Conservation (phyloP, 2,113 vertebrate genomes). For the Gadus macrocephalus region DNA sequence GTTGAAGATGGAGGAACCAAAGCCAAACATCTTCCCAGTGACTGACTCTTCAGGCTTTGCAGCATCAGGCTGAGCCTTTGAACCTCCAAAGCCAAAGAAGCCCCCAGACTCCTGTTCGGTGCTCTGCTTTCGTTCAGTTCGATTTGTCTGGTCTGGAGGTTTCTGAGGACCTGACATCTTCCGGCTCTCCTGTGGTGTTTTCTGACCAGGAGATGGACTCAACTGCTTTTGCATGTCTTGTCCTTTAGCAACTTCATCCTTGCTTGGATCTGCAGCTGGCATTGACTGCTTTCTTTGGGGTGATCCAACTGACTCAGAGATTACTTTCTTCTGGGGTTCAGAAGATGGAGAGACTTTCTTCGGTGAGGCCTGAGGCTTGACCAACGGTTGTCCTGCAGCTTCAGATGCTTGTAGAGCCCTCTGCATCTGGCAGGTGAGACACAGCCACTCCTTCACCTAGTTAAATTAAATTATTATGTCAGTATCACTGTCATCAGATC, state of each 20-base stretch:
- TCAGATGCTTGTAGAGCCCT: conserved; percentile 71
- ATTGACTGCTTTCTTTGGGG: no score
- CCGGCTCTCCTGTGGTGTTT: no score
- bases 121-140: no score
- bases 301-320: no score
- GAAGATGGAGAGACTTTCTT: no score
- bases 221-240: no score
- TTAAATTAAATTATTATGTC: conserved; percentile 9
- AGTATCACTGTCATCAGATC: neutral
- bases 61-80: conserved; percentile 62
- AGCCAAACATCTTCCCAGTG: conserved; percentile 72
- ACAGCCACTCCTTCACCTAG: conserved; percentile 84
- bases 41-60: conserved; percentile 62
- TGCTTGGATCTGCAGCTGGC: conserved; percentile 46
- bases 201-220: no score
- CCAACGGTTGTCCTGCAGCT: no score
- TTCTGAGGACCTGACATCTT: no score
- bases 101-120: no score
- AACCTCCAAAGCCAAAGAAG: conserved; percentile 73
- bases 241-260: conserved; percentile 48
- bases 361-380: no score
- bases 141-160: no score
- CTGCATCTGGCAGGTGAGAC: conserved; percentile 91
- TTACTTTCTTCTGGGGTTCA: conserved; percentile 50
- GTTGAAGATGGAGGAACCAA: conserved; percentile 64